A percentile compares a stretch with the other conserved stretches of the same genome.
phyloP scores from a whole-genome alignment of 1,140 invertebrate species.

The Laupala kohalensis region DNA sequence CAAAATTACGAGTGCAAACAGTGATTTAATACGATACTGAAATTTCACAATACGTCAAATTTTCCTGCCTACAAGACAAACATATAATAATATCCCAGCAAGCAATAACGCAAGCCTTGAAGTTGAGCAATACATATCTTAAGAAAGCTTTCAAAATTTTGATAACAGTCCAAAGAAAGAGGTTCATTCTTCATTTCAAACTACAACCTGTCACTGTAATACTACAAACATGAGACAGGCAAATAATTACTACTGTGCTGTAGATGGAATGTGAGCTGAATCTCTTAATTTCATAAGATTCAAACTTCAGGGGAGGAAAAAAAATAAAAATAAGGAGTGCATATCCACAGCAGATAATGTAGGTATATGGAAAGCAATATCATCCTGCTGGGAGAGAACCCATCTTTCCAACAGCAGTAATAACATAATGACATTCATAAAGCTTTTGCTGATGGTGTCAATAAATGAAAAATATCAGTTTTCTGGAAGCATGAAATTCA shows the following conservation, averaged over 20 bases:
- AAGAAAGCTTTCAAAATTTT: no score
- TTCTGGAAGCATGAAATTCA: no score
- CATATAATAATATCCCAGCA: background rate
- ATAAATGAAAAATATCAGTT: no score
- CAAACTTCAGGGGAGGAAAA: no score
- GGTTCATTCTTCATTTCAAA: background rate
- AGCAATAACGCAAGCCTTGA: background rate
- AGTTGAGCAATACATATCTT: background rate
- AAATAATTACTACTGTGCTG: background rate
- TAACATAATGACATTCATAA: no score
- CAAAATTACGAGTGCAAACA: background rate
- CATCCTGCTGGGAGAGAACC: no score
- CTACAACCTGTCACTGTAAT: background rate
- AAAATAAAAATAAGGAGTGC: no score
- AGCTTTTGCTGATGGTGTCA: no score
- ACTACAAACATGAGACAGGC: background rate
- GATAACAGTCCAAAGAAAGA: background rate
- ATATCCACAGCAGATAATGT: no score
- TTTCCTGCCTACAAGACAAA: background rate
- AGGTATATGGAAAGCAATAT: no score
- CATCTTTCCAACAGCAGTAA: no score
- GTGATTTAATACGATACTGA: background rate
- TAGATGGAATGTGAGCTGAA: background rate
- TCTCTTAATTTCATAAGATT: no score
- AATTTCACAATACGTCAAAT: background rate